Evolutionary conservation across 2,113 vertebrate genomes (phyloP).

Genomic region (Azemiops feae): DNA sequence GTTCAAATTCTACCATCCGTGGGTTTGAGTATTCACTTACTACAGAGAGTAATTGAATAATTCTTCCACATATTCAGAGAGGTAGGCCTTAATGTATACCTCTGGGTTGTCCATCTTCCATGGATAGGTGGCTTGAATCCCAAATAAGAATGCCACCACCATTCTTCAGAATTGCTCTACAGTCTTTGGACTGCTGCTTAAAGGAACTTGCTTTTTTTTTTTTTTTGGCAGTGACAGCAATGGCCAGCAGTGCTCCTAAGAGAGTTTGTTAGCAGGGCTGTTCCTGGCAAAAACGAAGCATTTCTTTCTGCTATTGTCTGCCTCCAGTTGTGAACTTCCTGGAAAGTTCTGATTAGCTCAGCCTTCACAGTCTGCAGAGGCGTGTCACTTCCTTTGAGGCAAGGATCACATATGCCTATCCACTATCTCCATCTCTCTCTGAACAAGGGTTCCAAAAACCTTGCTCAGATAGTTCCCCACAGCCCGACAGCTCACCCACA

Average conservation of each 20-base stretch:
- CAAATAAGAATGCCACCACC: neutral
- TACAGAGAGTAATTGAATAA: neutral
- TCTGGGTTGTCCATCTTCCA: neutral
- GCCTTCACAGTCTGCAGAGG: neutral
- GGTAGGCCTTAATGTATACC: neutral
- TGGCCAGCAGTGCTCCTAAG: neutral
- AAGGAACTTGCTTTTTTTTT: neutral
- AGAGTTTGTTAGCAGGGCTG: neutral
- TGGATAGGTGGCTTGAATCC: neutral
- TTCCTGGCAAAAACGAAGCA: neutral
- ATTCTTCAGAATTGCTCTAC: neutral
- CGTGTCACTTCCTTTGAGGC: neutral
- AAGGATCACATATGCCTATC: neutral
- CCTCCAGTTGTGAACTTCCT: neutral
- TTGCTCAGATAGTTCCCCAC: neutral
- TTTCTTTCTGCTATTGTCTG: neutral
- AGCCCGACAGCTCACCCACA: neutral
- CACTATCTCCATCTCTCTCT: neutral
- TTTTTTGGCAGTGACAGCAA: neutral
- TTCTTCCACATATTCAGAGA: neutral
- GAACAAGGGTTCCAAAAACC: neutral
- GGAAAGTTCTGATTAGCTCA: neutral
- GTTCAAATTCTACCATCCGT: neutral
- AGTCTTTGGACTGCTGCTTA: neutral
- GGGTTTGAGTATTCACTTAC: neutral